Evolutionary conservation across 1,140 invertebrate species (phyloP).

Genomic region (Philopotamus ludificatus): DNA sequence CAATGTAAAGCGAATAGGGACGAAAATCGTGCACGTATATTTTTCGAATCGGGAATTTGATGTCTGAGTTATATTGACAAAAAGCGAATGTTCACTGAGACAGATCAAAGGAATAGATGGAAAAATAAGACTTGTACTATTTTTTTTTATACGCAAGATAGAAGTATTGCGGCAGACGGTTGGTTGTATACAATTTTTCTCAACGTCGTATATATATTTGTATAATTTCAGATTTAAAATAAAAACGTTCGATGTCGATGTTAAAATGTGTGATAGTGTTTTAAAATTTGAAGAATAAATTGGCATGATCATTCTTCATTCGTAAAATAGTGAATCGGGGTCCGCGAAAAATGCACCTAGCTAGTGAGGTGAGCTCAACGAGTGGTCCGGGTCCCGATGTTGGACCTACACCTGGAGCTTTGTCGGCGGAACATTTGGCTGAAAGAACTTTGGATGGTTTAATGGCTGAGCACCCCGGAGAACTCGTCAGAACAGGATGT

Average conservation of each 20-base stretch:
- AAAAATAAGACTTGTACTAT: slow-evolving; percentile 13
- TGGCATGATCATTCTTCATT: background rate
- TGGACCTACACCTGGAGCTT: slow-evolving; percentile 55
- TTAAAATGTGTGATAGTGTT: background rate
- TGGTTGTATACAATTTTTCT: background rate
- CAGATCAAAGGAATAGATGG: slow-evolving; percentile 39
- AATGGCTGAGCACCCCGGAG: slow-evolving; percentile 86
- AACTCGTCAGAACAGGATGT: slow-evolving; percentile 88
- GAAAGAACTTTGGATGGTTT: slow-evolving; percentile 79
- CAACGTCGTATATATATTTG: background rate
- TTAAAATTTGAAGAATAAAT: background rate
- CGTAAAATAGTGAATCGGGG: background rate
- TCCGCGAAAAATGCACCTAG: slow-evolving; percentile 60
- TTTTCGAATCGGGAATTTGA: slow-evolving; percentile 36
- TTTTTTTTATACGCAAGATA: background rate
- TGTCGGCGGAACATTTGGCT: slow-evolving; percentile 80
- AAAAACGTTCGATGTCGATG: too few relatives aligned
- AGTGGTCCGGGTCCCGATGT: slow-evolving; percentile 56
- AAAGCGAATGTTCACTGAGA: slow-evolving; percentile 40
- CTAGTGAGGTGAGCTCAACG: slow-evolving; percentile 68
- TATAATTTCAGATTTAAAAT: background rate
- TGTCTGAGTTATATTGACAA: slow-evolving; percentile 37
- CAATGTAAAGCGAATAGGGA: slow-evolving; percentile 21
- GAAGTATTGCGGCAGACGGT: slow-evolving; percentile 8
- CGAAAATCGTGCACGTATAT: too few relatives aligned